phyloP scores from a whole-genome alignment of 2,113 vertebrate genomes.

The Meriones unguiculatus region DNA sequence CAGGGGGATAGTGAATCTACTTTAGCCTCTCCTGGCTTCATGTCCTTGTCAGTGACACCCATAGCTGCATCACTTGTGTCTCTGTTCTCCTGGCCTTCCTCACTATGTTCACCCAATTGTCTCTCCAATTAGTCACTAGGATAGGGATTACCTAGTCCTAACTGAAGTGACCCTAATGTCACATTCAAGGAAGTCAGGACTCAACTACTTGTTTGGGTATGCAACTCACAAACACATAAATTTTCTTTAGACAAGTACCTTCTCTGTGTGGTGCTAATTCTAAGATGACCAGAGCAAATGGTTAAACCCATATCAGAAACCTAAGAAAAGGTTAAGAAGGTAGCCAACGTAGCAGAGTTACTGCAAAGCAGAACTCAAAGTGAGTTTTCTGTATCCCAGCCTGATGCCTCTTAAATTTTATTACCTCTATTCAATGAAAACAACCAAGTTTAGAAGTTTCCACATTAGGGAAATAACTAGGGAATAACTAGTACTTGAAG shows the following conservation, averaged over 20 bases:
- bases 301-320: not conserved
- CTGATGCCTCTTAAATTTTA: not conserved
- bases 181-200: not conserved
- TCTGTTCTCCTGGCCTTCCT: not conserved
- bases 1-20: not conserved
- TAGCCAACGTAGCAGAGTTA: not conserved
- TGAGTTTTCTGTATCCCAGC: not conserved
- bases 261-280: not conserved
- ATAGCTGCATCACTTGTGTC: not conserved
- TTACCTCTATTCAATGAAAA: conserved; percentile 7
- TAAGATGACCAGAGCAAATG: not conserved
- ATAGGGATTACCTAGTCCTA: not conserved
- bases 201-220: not conserved
- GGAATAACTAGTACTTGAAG: not conserved
- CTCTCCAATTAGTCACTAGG: not conserved
- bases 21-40: not conserved
- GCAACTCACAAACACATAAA: not conserved
- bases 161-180: not conserved
- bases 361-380: not conserved
- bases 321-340: not conserved
- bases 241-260: not conserved
- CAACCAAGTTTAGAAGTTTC: not conserved
- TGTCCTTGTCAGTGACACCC: not conserved
- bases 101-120: not conserved
- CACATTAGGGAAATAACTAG: not conserved